phyloP scores from a whole-genome alignment of 2,888 invertebrate genomes.

The Sialis lutaria region DNA sequence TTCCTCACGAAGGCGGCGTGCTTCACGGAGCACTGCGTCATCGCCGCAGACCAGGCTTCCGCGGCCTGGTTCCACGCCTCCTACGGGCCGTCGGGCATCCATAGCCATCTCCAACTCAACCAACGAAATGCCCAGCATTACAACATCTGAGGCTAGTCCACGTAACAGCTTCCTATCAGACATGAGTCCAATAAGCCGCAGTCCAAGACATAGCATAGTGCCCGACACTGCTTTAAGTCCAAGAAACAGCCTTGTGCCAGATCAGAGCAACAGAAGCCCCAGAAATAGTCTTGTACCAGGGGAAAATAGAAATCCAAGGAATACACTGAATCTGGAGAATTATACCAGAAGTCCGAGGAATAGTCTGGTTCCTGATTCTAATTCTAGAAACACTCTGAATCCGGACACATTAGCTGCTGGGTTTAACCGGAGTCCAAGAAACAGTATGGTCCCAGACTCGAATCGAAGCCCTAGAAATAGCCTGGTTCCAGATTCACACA shows the following conservation, averaged over 20 bases:
- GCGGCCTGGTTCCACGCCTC: slow-evolving; percentile 20
- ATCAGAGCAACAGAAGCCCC: slow-evolving; percentile 33
- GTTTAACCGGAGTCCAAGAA: slow-evolving; percentile 36
- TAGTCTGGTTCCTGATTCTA: slow-evolving; percentile 40
- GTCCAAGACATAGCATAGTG: slow-evolving; percentile 40
- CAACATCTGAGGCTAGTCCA: slow-evolving; percentile 23
- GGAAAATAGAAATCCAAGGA: slow-evolving; percentile 13
- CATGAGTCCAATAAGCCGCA: slow-evolving; percentile 32
- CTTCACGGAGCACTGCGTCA: slow-evolving; percentile 46
- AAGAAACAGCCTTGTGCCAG: slow-evolving; percentile 32
- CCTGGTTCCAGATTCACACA: slow-evolving; percentile 18
- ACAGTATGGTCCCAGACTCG: slow-evolving; percentile 21
- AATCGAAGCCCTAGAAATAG: slow-evolving; percentile 37
- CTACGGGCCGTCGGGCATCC: slow-evolving; percentile 23
- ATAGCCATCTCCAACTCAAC: slow-evolving; percentile 21
- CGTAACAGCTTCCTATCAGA: slow-evolving; percentile 20
- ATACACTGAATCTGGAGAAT: slow-evolving; percentile 7
- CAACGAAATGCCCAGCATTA: slow-evolving; percentile 15
- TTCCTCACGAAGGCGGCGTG: slow-evolving; percentile 46
- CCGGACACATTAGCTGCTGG: slow-evolving; percentile 43
- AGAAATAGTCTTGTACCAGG: slow-evolving; percentile 41
- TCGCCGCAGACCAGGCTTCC: slow-evolving; percentile 40
- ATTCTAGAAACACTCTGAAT: slow-evolving; percentile 34
- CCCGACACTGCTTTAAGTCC: slow-evolving; percentile 32
- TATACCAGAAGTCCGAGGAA: slow-evolving; percentile 33